Evolutionary conservation across 2,113 vertebrate species (phyloP).

Genomic region (Toxotes jaculatrix): DNA sequence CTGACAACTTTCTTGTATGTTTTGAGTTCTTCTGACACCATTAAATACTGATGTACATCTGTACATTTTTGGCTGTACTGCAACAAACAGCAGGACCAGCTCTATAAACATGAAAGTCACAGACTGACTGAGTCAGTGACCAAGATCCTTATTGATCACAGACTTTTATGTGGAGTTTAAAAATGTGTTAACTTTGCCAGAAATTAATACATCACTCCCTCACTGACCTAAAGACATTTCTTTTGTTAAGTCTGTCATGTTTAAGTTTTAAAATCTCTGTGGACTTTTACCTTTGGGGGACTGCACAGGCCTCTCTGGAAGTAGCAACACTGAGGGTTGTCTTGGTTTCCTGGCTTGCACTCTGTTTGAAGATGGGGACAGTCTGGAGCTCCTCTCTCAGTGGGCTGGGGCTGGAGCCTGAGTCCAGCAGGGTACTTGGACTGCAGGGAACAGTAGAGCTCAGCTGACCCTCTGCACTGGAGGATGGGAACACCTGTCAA

Average conservation of each 20-base stretch:
- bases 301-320: conserved; percentile 43
- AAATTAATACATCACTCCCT: too few relatives aligned
- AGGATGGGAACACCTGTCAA: conserved; percentile 41
- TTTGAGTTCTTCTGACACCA: too few relatives aligned
- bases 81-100: too few relatives aligned
- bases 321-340: not conserved
- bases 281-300: conserved; percentile 70
- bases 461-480: conserved; percentile 24
- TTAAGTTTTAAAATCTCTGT: not conserved
- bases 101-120: too few relatives aligned
- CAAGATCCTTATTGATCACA: too few relatives aligned
- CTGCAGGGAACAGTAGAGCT: conserved; percentile 28
- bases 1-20: too few relatives aligned
- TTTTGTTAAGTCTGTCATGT: not conserved
- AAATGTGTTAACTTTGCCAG: too few relatives aligned
- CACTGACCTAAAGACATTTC: too few relatives aligned
- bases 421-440: conserved; percentile 36
- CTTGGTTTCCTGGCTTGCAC: conserved; percentile 40
- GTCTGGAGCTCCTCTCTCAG: conserved; percentile 65
- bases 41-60: too few relatives aligned
- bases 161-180: too few relatives aligned
- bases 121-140: too few relatives aligned
- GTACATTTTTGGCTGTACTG: too few relatives aligned
- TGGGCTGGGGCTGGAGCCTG: conserved; percentile 39
- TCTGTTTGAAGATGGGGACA: conserved; percentile 45